Percentiles rank a stretch among this genome's conserved stretches.
Conservation (phyloP, 2,888 invertebrate genomes). For the Aphidoletes aphidimyza region DNA sequence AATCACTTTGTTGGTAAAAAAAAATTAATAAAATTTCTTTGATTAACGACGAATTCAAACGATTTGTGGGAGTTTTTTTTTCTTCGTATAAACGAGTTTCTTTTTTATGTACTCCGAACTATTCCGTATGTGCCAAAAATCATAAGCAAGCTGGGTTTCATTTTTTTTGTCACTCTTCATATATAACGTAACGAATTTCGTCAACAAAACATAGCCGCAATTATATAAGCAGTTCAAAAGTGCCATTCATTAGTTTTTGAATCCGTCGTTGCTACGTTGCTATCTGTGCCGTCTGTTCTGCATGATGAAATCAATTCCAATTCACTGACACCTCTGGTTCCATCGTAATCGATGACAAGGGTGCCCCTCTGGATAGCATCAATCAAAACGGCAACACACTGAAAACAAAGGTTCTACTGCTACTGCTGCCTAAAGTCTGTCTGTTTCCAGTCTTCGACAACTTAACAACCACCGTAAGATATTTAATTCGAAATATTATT, state of each 20-base stretch:
- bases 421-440: no score
- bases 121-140: constrained; percentile 13
- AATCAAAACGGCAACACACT: not conserved
- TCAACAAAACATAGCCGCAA: not conserved
- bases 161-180: no score
- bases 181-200: not conserved
- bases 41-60: not conserved
- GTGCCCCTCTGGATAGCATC: not conserved
- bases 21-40: not conserved
- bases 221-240: constrained; percentile 28
- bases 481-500: constrained; percentile 41
- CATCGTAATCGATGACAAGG: not conserved
- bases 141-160: not conserved
- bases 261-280: not conserved
- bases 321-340: not conserved
- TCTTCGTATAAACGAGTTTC: not conserved
- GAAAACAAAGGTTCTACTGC: not conserved
- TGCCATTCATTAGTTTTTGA: constrained; percentile 9
- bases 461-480: not conserved
- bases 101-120: not conserved
- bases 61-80: constrained; percentile 9
- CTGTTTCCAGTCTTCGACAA: not conserved
- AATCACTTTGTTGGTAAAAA: not conserved
- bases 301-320: not conserved
- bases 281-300: not conserved